Conservation (phyloP, 2,888 invertebrate species). For the Dicyrtomina minuta region DNA sequence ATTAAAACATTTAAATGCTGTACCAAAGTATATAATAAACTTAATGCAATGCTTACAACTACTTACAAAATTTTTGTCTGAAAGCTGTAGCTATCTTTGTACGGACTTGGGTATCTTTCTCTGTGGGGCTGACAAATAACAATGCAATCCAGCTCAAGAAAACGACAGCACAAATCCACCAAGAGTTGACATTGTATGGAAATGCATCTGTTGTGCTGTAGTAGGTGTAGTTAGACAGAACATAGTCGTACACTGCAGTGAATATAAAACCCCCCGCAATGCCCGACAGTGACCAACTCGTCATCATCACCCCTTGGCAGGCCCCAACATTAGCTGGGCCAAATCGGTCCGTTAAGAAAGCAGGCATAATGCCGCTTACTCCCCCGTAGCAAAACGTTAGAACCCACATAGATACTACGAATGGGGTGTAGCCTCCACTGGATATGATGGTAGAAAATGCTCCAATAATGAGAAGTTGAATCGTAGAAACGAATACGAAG, state of each 20-base stretch:
- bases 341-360: slow-evolving; percentile 35
- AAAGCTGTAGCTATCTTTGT: too few relatives aligned
- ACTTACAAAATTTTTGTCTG: too few relatives aligned
- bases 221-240: slow-evolving; percentile 20
- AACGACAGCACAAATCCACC: slow-evolving; percentile 47
- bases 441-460: slow-evolving; percentile 41
- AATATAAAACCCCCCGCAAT: slow-evolving; percentile 46
- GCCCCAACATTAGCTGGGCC: slow-evolving; percentile 46
- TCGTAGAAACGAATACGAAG: slow-evolving; percentile 41
- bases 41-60: too few relatives aligned
- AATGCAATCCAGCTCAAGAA: slow-evolving; percentile 38
- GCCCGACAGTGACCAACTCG: slow-evolving; percentile 47
- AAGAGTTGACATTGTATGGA: slow-evolving; percentile 48
- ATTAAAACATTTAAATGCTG: too few relatives aligned
- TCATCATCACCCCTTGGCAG: slow-evolving; percentile 46
- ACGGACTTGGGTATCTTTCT: slow-evolving; percentile 37
- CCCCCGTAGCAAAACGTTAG: slow-evolving; percentile 36
- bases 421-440: slow-evolving; percentile 41
- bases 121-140: slow-evolving; percentile 42
- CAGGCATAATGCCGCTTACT: slow-evolving; percentile 30
- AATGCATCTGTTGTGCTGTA: slow-evolving; percentile 33
- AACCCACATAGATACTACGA: slow-evolving; percentile 42
- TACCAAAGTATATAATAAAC: too few relatives aligned
- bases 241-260: slow-evolving; percentile 39
- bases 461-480: slow-evolving; percentile 37